Percentiles rank a stretch among this genome's conserved stretches.
These are phyloP conservation scores for Phenacoccus solenopsis DNA, from an alignment of 1,140 invertebrate species.

Conservation along the genomic window DNA sequence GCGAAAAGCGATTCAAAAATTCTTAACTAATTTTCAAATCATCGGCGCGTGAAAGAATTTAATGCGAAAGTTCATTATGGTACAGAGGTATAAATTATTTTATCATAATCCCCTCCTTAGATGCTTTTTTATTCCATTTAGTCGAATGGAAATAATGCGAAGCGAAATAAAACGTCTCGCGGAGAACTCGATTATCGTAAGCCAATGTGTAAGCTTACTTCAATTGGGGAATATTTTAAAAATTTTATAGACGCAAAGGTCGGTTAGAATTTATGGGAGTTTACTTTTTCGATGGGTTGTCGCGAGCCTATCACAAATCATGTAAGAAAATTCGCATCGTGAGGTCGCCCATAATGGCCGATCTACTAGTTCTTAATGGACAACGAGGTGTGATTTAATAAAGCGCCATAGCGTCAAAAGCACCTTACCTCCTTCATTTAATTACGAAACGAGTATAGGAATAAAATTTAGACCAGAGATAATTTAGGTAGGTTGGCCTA, in stretches of 20 bases:
- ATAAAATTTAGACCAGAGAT: background rate
- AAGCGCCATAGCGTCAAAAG: background rate
- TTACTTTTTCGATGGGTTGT: background rate
- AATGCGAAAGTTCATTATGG: background rate
- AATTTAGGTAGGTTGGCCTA: background rate
- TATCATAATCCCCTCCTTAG: background rate
- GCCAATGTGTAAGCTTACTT: background rate
- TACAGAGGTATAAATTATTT: background rate
- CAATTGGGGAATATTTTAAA: background rate
- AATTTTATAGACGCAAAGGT: background rate
- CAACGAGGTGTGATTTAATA: background rate
- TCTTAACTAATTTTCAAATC: background rate
- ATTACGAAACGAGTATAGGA: background rate
- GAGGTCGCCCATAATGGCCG: background rate
- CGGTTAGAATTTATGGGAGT: background rate
- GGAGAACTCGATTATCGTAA: background rate
- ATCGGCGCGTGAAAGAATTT: background rate
- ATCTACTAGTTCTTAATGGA: background rate
- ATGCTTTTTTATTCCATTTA: background rate
- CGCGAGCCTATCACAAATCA: background rate
- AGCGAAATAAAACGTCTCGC: background rate
- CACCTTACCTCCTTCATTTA: background rate
- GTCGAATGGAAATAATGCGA: background rate
- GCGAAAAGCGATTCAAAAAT: background rate
- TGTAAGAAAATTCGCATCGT: background rate